Evolutionary conservation across 64 coral and sea anemone genomes (phyloP), one percentile per base, ranked within the genome.

Genomic region (Catalaphyllia jardinei): DNA sequence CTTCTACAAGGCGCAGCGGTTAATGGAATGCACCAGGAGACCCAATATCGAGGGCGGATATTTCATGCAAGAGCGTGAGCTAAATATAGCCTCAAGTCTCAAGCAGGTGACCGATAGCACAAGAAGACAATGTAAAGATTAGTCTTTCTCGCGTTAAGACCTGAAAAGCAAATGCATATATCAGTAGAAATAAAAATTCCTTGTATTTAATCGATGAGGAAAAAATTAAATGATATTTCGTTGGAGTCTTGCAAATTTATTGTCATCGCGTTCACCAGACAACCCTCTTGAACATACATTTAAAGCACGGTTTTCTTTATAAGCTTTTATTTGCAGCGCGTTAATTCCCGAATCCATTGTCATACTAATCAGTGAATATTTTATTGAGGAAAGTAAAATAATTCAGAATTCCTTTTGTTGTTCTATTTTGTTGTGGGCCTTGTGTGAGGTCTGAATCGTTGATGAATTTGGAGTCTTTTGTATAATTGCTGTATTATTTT

Each of bases 51-150:
- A 73, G 42, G 33, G 42, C 42, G 75, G 75, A 51, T 51, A 77
- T 77, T 77, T 79, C n/a, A 59, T 62, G 78, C 25, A 19, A 55
- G n/a, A n/a, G n/a, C n/a, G 30, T 14, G 19, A 27, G 38, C 81
- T 85, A 85, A 12, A 85, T 52, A 85, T 85, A 85, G 63, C 62
- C 16, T 4, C 19, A 16, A 85, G n/a, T 25, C 14, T 24, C 38
- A 15, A 71, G 62, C 81, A 71, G 63, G 63, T 85, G 81, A 11
- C 14, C 22, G 11, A 27, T 24, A 10, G 65, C 8, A 22, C 65
- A n/a, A 12, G 63, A 67, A 67, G 25, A 28, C 10, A 69, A 24
- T 69, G 29, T 25, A 11, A 10, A 8, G 22, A 27, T 25, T 29
- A 11, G 22, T 25, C 22, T 27, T 27, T 27, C 25, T 69, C 65